Evolutionary conservation across 2,888 invertebrate species (phyloP), one percentile per base, ranked within the genome.

Genomic region (Leucophenga montana): DNA sequence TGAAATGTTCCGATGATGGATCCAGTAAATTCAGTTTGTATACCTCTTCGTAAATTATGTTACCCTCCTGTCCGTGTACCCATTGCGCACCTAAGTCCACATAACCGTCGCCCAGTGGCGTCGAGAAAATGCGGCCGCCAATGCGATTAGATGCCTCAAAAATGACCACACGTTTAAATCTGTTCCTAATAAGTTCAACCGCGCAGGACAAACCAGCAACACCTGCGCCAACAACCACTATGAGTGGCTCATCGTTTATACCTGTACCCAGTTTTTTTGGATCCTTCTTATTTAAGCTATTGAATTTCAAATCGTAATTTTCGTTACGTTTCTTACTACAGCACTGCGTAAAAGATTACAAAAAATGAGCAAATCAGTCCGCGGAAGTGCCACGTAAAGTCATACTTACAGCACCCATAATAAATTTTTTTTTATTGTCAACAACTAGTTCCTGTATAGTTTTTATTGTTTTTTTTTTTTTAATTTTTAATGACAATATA

Each of bases 41-140:
- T 0, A 91, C 91, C 72, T 92, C 83, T 61, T 91, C 88, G 79
- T 89, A 92, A 0, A 92, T 91, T 33, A 91, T 77, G 85, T 93
- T 92, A 67, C 89, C 90, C 79, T 90, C 87, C 84, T 93, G 92
- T 0, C 94, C 94, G 77, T 94, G 93, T 5, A 78, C 75, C 82
- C 84, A 83, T 66, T 84, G 84, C 59, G 94, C 94, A 1, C 95
- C 95, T 61, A 94, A 79, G 82, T 95, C 94, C 0, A 94, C 87
- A 8, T 90, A 85, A 72, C 89, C 90, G 1, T 90, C 90, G 1
- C 90, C 91, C 73, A 90, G 91, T 0, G 85, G 83, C 3, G 90
- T 86, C 0, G 91, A 89, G 31, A 87, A 76, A 64, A 93, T 90
- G 62, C 93, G 89, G 89, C 93, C 93, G 0, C 93, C 93, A 72